phyloP scores from a whole-genome alignment of 2,113 vertebrate species.

The Blennius ocellaris region DNA sequence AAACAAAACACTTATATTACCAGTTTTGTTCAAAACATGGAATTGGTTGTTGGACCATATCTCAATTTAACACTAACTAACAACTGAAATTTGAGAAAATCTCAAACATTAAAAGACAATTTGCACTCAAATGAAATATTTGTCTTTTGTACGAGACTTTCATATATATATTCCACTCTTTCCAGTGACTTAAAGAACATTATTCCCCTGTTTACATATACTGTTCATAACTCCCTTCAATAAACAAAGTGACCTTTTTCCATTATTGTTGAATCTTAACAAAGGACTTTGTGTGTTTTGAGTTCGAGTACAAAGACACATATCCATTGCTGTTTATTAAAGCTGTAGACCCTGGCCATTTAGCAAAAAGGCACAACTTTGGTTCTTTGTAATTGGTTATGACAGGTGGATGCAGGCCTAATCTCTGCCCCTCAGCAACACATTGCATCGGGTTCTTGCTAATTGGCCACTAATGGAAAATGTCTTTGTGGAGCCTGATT shows the following conservation, averaged over 20 bases:
- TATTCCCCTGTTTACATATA: not conserved
- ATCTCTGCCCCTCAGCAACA: constrained; percentile 61
- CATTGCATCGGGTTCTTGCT: constrained; percentile 63
- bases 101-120: too few species aligned
- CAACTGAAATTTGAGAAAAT: too few species aligned
- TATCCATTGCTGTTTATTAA: not conserved
- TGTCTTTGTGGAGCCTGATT: constrained; percentile 57
- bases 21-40: too few species aligned
- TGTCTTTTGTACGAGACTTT: too few species aligned
- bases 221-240: not conserved
- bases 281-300: not conserved
- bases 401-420: constrained; percentile 70
- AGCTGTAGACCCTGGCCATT: not conserved
- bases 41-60: too few species aligned
- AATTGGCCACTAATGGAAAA: constrained; percentile 75
- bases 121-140: too few species aligned
- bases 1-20: too few species aligned
- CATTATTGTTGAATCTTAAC: not conserved
- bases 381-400: constrained; percentile 60
- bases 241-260: not conserved
- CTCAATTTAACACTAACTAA: too few species aligned
- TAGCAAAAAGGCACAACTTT: constrained; percentile 22
- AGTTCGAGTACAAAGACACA: not conserved
- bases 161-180: not conserved
- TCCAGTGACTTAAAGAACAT: not conserved